Percentiles rank a stretch among this genome's conserved stretches.
These are phyloP conservation scores for Chlorocebus sabaeus DNA, from an alignment of 2,113 vertebrate genomes.

Conservation along the genomic window DNA sequence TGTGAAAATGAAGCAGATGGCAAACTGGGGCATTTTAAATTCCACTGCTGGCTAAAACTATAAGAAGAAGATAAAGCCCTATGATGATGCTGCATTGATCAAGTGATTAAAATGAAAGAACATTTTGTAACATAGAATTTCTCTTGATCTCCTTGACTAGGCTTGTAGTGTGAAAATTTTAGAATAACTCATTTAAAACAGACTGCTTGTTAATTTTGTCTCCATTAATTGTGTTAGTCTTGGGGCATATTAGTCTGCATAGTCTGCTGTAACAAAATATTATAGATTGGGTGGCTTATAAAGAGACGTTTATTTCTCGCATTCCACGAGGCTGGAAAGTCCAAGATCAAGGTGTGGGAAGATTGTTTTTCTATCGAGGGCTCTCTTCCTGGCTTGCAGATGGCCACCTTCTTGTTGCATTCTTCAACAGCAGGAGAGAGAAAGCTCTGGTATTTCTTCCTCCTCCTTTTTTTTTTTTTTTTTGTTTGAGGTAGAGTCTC, in stretches of 20 bases:
- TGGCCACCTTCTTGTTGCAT: neutral
- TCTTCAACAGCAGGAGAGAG: neutral
- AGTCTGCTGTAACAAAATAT: neutral
- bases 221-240: neutral
- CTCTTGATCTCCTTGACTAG: neutral
- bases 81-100: conserved; percentile 35
- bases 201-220: neutral
- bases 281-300: neutral
- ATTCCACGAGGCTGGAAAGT: neutral
- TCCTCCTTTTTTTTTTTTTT: neutral
- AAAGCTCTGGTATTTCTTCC: neutral
- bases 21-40: conserved; percentile 56
- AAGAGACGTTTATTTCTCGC: neutral
- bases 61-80: conserved; percentile 51
- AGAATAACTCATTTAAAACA: neutral
- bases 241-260: neutral
- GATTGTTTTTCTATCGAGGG: neutral
- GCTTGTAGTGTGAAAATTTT: neutral
- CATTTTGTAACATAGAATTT: neutral
- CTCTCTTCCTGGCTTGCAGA: neutral
- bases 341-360: neutral
- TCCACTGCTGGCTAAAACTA: neutral
- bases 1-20: conserved; percentile 61
- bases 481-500: too few relatives aligned
- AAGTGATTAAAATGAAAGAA: conserved; percentile 28